Evolutionary conservation across 2,113 vertebrate genomes (phyloP).

Genomic region (Chiloscyllium plagiosum): DNA sequence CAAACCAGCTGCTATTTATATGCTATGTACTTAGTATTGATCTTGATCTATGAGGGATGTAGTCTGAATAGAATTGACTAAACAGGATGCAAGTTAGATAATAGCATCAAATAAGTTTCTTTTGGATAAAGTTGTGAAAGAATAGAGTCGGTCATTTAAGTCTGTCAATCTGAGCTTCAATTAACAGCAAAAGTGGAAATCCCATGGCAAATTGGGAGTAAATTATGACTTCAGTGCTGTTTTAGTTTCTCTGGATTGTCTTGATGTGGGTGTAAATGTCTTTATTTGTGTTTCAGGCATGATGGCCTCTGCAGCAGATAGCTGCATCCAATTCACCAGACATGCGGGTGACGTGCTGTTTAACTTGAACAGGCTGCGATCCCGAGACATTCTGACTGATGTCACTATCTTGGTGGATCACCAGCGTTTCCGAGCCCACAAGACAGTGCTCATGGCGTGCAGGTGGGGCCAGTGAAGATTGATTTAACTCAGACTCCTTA

Average conservation of each 20-base stretch:
- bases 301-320: conserved; percentile 92
- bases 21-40: not conserved
- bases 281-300: conserved; percentile 56
- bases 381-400: conserved; percentile 87
- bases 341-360: conserved; percentile 93
- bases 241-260: not conserved
- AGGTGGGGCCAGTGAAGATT: conserved; percentile 59
- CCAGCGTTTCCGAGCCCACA: conserved; percentile 93
- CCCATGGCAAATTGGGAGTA: not conserved
- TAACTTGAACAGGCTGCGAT: conserved; percentile 90
- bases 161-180: not conserved
- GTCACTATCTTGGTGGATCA: conserved; percentile 91
- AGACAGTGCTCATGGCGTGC: conserved; percentile 98
- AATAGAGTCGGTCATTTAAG: not conserved
- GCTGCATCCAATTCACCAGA: conserved; percentile 97
- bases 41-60: not conserved
- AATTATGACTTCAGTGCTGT: not conserved
- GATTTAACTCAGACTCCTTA: not conserved
- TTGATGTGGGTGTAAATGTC: not conserved
- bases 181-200: not conserved
- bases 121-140: not conserved
- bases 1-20: not conserved
- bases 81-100: not conserved
- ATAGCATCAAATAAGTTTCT: not conserved
- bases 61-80: not conserved